A percentile compares a stretch with the other conserved stretches of the same genome.
These are phyloP conservation scores for Myodes glareolus DNA, from an alignment of 2,113 vertebrate genomes.

Conservation along the genomic window DNA sequence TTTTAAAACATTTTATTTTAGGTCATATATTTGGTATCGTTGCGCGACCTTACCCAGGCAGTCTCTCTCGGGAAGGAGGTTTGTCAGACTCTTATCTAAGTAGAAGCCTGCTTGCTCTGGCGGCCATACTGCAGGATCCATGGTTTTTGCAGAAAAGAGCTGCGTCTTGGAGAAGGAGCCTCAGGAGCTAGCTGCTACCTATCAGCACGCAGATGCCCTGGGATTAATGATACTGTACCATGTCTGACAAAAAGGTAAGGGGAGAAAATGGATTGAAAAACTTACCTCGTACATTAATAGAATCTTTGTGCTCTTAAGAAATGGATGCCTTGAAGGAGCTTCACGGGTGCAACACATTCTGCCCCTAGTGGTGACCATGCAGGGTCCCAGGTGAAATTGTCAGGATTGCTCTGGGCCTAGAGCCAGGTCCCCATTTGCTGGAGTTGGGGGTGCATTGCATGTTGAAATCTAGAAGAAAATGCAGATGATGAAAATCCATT, in stretches of 20 bases:
- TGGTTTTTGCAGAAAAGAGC: not conserved
- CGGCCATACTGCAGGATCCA: too few relatives aligned
- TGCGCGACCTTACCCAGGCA: too few relatives aligned
- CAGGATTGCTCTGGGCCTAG: too few relatives aligned
- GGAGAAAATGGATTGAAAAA: not conserved
- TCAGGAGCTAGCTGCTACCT: not conserved
- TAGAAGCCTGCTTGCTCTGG: not conserved
- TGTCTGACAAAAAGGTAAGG: not conserved
- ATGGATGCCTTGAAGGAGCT: not conserved
- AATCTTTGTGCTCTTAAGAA: not conserved
- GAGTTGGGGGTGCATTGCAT: not conserved
- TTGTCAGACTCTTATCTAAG: not conserved
- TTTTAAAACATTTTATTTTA: not conserved
- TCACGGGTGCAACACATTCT: not conserved
- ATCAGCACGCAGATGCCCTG: not conserved
- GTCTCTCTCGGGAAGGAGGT: not conserved
- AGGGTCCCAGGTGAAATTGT: not conserved
- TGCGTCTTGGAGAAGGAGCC: not conserved
- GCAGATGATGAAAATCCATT: not conserved
- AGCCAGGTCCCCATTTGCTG: too few relatives aligned
- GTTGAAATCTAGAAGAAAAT: not conserved
- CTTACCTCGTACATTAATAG: not conserved
- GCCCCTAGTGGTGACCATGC: not conserved
- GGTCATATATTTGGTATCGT: too few relatives aligned
- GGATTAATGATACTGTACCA: not conserved